Evolutionary conservation across 2,888 invertebrate species (phyloP).

Genomic region (Herminia tarsipennalis): DNA sequence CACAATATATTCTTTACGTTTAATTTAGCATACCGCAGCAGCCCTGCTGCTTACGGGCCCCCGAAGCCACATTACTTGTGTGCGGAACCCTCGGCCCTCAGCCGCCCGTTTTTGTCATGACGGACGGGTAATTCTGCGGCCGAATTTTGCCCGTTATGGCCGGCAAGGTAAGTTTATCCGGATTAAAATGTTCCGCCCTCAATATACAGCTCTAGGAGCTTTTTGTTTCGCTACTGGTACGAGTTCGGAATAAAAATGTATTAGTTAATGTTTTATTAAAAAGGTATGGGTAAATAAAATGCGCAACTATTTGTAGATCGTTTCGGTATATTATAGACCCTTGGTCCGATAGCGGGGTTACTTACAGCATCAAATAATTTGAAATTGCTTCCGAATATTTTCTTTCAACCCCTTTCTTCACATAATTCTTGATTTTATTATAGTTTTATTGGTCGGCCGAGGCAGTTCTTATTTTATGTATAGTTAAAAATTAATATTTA

Average conservation of each 20-base stretch:
- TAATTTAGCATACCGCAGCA: conserved; percentile 31
- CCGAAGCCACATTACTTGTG: conserved; percentile 51
- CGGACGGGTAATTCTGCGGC: conserved; percentile 49
- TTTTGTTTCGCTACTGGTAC: conserved; percentile 20
- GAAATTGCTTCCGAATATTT: too few relatives aligned
- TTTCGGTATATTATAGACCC: too few relatives aligned
- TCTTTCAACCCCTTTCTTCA: too few relatives aligned
- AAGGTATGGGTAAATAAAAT: not conserved
- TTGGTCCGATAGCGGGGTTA: not conserved
- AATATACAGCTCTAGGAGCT: conserved; percentile 20
- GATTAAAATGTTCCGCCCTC: conserved; percentile 41
- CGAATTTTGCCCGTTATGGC: conserved; percentile 40
- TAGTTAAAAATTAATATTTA: too few relatives aligned
- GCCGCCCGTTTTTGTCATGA: conserved; percentile 52
- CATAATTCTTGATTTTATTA: too few relatives aligned
- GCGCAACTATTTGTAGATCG: not conserved
- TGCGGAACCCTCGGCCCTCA: conserved; percentile 48
- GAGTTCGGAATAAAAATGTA: conserved; percentile 11
- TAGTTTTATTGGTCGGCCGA: too few relatives aligned
- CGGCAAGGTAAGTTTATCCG: conserved; percentile 44
- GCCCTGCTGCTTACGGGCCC: conserved; percentile 43
- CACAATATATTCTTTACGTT: conserved; percentile 29
- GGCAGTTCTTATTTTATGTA: too few relatives aligned
- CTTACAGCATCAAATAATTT: too few relatives aligned
- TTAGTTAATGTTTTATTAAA: conserved; percentile 13